Evolutionary conservation across 1,140 invertebrate genomes (phyloP).

Genomic region (Schlechtendalia chinensis): DNA sequence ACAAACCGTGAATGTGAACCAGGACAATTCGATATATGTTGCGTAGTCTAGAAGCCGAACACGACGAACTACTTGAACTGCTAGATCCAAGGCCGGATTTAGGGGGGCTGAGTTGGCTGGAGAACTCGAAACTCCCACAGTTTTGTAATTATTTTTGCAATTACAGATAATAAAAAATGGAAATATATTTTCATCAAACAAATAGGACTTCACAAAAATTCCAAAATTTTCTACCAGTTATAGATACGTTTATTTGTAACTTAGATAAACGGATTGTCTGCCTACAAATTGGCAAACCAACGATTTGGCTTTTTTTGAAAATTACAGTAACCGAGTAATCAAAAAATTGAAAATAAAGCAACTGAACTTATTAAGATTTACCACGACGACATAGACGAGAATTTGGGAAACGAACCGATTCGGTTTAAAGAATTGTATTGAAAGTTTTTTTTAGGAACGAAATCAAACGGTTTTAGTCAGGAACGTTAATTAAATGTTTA

Average conservation of each 20-base stretch:
- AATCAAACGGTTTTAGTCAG: neutral
- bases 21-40: too few species aligned
- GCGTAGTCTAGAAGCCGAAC: too few species aligned
- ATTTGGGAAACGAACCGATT: neutral
- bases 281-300: too few species aligned
- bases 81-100: too few species aligned
- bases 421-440: slow-evolving; percentile 1
- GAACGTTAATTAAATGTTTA: too few species aligned
- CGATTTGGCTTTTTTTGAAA: slow-evolving; percentile 15
- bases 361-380: slow-evolving; percentile 4
- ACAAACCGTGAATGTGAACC: too few species aligned
- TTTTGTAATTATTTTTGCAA: too few species aligned
- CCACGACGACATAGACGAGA: neutral
- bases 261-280: slow-evolving; percentile 9
- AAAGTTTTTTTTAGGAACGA: neutral
- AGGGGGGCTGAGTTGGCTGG: too few species aligned
- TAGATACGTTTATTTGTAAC: neutral
- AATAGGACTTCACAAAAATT: neutral
- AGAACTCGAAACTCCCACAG: too few species aligned
- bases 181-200: slow-evolving; percentile 7
- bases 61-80: too few species aligned
- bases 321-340: neutral
- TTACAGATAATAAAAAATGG: too few species aligned
- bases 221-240: slow-evolving; percentile 8
- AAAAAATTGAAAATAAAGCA: neutral